Conservation (phyloP, 2,113 vertebrate species). For the Rynchops niger region DNA sequence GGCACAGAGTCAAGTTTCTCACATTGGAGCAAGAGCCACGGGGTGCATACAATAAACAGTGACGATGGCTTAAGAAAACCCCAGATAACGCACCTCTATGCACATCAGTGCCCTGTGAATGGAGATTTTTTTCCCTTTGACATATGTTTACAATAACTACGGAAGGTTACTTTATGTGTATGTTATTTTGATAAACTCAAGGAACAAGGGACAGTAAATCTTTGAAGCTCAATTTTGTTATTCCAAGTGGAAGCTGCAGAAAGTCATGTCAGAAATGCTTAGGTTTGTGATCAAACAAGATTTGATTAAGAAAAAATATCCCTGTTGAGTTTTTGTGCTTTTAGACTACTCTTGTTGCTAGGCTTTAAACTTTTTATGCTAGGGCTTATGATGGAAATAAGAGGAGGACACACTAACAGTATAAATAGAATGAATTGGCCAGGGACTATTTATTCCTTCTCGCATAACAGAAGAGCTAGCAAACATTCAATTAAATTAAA, state of each 20-base stretch:
- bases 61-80: background rate
- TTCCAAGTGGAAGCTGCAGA: background rate
- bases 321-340: background rate
- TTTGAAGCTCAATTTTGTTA: background rate
- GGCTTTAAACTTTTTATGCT: background rate
- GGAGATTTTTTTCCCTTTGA: background rate
- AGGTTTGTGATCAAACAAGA: background rate
- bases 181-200: background rate
- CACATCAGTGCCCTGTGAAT: accelerated
- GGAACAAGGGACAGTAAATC: background rate
- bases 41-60: background rate
- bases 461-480: background rate
- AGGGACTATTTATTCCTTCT: background rate
- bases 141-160: accelerated
- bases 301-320: background rate
- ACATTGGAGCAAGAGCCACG: accelerated
- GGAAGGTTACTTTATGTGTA: accelerated
- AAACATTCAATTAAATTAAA: conserved; percentile 28
- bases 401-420: background rate
- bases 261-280: accelerated
- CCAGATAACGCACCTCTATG: accelerated
- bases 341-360: background rate
- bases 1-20: background rate
- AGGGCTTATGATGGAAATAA: background rate
- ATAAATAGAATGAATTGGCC: background rate